Evolutionary conservation across 2,888 invertebrate genomes (phyloP), one percentile per base, ranked within the genome.

Genomic region (Stramonita haemastoma): DNA sequence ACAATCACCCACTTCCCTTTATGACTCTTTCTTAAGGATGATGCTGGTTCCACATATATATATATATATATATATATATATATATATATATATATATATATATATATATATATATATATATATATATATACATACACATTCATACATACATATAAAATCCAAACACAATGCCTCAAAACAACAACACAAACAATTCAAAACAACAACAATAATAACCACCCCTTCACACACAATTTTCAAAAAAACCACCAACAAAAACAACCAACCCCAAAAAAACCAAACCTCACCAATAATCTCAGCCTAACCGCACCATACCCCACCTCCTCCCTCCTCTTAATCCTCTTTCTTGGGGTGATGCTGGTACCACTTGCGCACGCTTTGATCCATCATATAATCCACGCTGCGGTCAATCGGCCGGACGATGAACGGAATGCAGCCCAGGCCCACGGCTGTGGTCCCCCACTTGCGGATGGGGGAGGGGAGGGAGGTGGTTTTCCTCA

Each of bases 381-480:
- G 90, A 94, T 99, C 97, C 98, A 99, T 97, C 0, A 97, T 92
- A 88, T 96, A 95, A 92, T 98, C 98, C 0, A 98, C 98, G 0
- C 97, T 96, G 0, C 96, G 93, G 96, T 99, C 99, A 92, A 99
- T 99, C 4, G 99, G 99, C 90, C 97, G 97, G 57, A 99, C 97
- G 93, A 99, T 99, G 92, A 99, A 96, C 0, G 99, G 99, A 93
- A 99, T 99, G 70, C 98, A 97, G 0, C 96, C 96, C 22, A 99
- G 96, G 0, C 99, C 99, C 46, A 98, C 96, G 0, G 97, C 97
- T 0, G 96, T 96, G 4, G 96, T 96, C 0, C 95, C 93, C 96
- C 96, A 96, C 91, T 81, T 98, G 97, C 6, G 98, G 96, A 94
- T 96, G 96, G 89, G 96, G 81, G 91, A 93, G 86, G 94, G 93